Conservation (phyloP, 2,888 invertebrate genomes). For the Lycophotia porphyrea region DNA sequence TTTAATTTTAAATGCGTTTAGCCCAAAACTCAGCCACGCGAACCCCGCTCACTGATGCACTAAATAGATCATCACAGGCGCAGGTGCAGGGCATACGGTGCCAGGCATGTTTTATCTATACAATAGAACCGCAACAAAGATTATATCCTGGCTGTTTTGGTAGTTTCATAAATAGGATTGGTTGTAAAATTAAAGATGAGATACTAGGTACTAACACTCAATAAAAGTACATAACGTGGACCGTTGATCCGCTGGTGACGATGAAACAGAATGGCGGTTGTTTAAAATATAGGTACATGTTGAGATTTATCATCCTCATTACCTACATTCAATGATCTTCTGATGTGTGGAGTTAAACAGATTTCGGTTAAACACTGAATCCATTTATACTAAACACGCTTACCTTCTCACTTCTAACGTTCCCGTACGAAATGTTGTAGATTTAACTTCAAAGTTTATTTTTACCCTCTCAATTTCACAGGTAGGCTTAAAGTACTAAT, state of each 20-base stretch:
- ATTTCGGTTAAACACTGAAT: not conserved
- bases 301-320: not conserved
- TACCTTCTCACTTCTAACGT: not conserved
- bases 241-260: not conserved
- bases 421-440: not conserved
- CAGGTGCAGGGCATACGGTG: no score
- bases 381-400: not conserved
- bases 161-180: not conserved
- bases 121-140: not conserved
- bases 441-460: slow-evolving; percentile 4
- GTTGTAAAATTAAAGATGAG: not conserved
- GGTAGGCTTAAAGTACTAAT: slow-evolving; percentile 44
- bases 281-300: not conserved
- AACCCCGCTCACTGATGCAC: no score
- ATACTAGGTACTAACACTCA: no score
- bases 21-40: no score
- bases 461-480: slow-evolving; percentile 8
- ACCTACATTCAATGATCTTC: not conserved
- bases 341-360: not conserved
- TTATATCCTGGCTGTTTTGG: not conserved
- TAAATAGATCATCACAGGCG: no score
- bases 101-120: not conserved
- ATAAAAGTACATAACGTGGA: not conserved
- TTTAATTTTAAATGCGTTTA: no score
- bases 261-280: not conserved